Base-by-base conservation (phyloP, 2,113 vertebrate genomes). In the Lonchura striata region DNA sequence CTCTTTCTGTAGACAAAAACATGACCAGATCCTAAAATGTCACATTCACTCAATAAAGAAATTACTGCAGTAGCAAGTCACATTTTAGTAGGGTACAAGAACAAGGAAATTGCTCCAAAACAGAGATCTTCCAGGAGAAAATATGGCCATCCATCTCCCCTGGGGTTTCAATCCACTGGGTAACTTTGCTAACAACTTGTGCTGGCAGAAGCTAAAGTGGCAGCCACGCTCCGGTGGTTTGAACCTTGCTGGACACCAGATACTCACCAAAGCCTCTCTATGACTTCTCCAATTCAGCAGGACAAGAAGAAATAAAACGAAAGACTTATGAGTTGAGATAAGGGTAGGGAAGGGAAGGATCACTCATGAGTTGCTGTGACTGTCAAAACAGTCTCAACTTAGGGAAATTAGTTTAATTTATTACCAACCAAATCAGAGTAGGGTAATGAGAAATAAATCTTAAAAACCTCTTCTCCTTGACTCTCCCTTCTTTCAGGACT, bases 161-260 rank as follows among this genome's bases (percentile, higher is more conserved):
- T 54, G 71, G 81, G 68, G 33, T 64, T 42, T 52, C 94, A 96
- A 82, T 24, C 61, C 20, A 68, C 56, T 19, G 27, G 59, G 39
- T 31, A 27, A 80, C 56, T 54, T 23, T 95, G 78, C 57, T 68
- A 91, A 90, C 46, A 95, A 95, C 16, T 83, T 75, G 60, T 15
- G 13, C 39, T 93, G 90, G 93, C 82, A 95, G 86, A 82, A 94
- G 72, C 31, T 95, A 57, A 96, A 88, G 35, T 42, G 39, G 46
- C 59, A 87, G 72, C 82, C 91, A 84, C 28, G 22, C 16, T 33
- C 35, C 0, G 0, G 35, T 50, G 47, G 33, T 49, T 56, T 56
- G 54, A 75, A 68, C 19, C 31, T 63, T 0, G 0, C 35, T 37
- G 47, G 19, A 75, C 35, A 54, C 13, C 30, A 61, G 46, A 11